Conservation (phyloP, 2,888 invertebrate genomes). For the Dugesia japonica region DNA sequence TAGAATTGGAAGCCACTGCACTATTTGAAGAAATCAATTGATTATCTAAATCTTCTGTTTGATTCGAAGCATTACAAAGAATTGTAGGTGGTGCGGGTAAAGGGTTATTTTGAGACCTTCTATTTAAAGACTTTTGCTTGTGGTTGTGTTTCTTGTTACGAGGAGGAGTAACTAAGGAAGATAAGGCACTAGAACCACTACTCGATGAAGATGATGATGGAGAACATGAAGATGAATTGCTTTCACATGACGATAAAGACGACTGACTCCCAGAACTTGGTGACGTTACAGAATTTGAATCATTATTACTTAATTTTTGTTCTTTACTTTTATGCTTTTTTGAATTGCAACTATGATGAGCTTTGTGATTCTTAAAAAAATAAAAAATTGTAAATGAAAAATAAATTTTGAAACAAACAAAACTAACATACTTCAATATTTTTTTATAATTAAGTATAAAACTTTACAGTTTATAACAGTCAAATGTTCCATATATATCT, state of each 20-base stretch:
- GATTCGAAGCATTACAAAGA: constrained; percentile 26
- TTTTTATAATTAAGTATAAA: no score
- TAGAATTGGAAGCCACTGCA: not conserved
- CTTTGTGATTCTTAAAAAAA: not conserved
- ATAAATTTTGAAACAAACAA: no score
- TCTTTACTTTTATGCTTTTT: not conserved
- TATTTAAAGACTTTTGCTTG: not conserved
- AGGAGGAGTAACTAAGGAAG: not conserved
- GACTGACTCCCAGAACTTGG: not conserved
- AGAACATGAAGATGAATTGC: constrained; percentile 10
- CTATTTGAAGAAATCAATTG: constrained; percentile 5
- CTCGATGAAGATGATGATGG: not conserved
- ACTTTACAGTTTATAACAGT: no score
- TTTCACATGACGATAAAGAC: not conserved
- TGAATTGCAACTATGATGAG: not conserved
- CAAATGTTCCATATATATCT: no score
- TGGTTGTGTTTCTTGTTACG: constrained; percentile 4
- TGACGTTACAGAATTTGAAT: not conserved
- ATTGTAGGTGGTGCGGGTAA: constrained; percentile 21
- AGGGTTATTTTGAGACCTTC: constrained; percentile 9
- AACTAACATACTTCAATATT: no score
- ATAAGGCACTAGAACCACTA: constrained; percentile 20
- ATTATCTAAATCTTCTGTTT: constrained; percentile 25
- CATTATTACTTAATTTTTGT: not conserved
- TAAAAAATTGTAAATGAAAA: not conserved